phyloP scores from a whole-genome alignment of 2,888 invertebrate species.

The Pseudolycoriella hygida region DNA sequence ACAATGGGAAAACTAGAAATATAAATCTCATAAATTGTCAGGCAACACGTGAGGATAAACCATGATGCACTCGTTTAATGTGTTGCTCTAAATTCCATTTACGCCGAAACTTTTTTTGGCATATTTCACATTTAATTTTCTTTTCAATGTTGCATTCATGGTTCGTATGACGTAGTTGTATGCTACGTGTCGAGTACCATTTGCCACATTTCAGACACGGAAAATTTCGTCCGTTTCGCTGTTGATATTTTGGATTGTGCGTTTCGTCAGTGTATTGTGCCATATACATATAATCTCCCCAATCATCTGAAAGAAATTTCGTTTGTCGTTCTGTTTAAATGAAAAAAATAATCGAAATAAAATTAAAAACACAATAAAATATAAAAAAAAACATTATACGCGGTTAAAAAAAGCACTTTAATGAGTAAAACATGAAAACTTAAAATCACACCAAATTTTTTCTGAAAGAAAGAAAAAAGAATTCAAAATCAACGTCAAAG shows the following conservation, averaged over 20 bases:
- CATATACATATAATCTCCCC: conserved; percentile 14
- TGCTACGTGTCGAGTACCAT: conserved; percentile 15
- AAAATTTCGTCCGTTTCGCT: conserved; percentile 9
- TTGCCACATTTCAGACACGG: conserved; percentile 16
- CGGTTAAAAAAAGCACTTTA: neutral
- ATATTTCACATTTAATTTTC: conserved; percentile 24
- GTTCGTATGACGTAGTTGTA: conserved; percentile 17
- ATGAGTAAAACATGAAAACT: neutral
- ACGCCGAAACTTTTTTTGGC: conserved; percentile 27
- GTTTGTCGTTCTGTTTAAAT: conserved; percentile 1
- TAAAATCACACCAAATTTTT: too few relatives aligned
- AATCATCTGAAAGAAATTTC: conserved; percentile 13
- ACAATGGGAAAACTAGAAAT: too few relatives aligned
- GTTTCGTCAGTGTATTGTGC: conserved; percentile 13
- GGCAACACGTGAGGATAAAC: too few relatives aligned
- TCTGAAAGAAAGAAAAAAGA: too few relatives aligned
- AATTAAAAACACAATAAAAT: conserved; percentile 4
- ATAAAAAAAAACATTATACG: neutral
- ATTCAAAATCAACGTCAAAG: too few relatives aligned
- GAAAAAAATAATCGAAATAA: conserved; percentile 1
- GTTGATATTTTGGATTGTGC: conserved; percentile 8
- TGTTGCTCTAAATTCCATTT: conserved; percentile 34
- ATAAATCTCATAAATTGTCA: too few relatives aligned
- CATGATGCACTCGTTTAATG: conserved; percentile 28
- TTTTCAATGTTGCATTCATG: conserved; percentile 25